phyloP scores from a whole-genome alignment of 2,113 vertebrate genomes.

The Onychostoma macrolepis region DNA sequence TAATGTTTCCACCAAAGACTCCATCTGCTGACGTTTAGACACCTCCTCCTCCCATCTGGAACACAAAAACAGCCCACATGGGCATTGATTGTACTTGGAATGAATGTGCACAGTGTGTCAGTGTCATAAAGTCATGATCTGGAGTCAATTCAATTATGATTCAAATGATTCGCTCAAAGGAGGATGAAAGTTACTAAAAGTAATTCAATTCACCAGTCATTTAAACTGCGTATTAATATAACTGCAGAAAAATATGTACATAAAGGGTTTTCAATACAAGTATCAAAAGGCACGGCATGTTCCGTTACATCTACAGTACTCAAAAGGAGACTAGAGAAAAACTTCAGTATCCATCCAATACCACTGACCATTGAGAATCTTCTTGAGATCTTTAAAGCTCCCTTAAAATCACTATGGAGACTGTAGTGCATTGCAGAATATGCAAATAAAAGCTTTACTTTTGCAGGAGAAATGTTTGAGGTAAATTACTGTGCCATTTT shows the following conservation, averaged over 20 bases:
- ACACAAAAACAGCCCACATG: constrained; percentile 46
- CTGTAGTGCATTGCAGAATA: background rate
- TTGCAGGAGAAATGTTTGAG: background rate
- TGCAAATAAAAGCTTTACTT: background rate
- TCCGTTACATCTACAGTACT: background rate
- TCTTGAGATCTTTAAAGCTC: background rate
- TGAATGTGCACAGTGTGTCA: constrained; percentile 1
- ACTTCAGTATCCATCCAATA: background rate
- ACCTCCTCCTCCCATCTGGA: constrained; percentile 89
- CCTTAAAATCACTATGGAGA: constrained; percentile 22
- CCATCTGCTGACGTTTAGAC: constrained; percentile 79
- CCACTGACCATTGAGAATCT: constrained; percentile 7
- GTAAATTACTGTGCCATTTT: background rate
- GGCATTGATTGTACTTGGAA: background rate
- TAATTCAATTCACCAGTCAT: background rate
- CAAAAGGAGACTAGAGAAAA: constrained; percentile 8
- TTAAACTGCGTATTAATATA: background rate
- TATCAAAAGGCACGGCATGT: background rate
- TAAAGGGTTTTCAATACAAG: background rate
- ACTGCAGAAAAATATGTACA: background rate
- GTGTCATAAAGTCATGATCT: background rate
- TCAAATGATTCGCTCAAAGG: background rate
- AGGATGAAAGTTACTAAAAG: background rate
- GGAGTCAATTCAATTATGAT: background rate
- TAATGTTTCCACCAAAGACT: constrained; percentile 83